These are phyloP conservation scores for Oplegnathus fasciatus DNA, from an alignment of 2,113 vertebrate genomes.

Conservation along the genomic window DNA sequence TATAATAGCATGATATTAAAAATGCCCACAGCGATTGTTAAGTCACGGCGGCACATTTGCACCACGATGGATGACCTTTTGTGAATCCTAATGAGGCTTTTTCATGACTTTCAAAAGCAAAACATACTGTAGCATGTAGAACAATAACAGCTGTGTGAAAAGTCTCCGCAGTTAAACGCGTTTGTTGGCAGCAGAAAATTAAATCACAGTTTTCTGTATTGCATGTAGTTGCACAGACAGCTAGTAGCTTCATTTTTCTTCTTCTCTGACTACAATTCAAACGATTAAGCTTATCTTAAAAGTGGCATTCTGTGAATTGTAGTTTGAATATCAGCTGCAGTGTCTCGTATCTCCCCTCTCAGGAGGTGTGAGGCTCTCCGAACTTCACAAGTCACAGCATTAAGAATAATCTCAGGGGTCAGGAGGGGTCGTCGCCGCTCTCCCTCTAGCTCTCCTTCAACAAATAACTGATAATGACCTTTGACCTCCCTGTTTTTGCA, in stretches of 20 bases:
- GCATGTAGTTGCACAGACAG: neutral
- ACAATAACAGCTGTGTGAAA: slow-evolving; percentile 69
- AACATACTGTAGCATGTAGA: slow-evolving; percentile 69
- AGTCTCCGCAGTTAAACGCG: slow-evolving; percentile 50
- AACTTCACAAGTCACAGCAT: slow-evolving; percentile 71
- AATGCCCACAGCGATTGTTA: slow-evolving; percentile 83
- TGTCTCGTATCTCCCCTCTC: slow-evolving; percentile 20
- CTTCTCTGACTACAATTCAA: slow-evolving; percentile 5
- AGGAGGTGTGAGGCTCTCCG: slow-evolving; percentile 20
- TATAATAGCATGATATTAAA: slow-evolving; percentile 86
- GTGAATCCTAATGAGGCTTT: slow-evolving; percentile 80
- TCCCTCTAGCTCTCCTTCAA: slow-evolving; percentile 84
- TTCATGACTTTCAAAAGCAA: slow-evolving; percentile 74
- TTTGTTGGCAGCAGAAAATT: slow-evolving; percentile 27
- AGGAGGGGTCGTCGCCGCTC: slow-evolving; percentile 81
- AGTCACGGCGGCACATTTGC: slow-evolving; percentile 67
- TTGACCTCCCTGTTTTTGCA: slow-evolving; percentile 87
- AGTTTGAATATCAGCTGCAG: slow-evolving; percentile 26
- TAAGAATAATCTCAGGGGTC: slow-evolving; percentile 83
- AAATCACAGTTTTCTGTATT: slow-evolving; percentile 25
- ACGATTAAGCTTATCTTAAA: neutral
- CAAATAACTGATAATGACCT: slow-evolving; percentile 90
- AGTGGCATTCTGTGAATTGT: neutral
- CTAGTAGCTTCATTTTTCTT: slow-evolving; percentile 15
- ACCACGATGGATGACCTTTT: slow-evolving; percentile 78